These are phyloP conservation scores for Eupeodes corollae DNA, from an alignment of 1,140 invertebrate species.

Conservation along the genomic window DNA sequence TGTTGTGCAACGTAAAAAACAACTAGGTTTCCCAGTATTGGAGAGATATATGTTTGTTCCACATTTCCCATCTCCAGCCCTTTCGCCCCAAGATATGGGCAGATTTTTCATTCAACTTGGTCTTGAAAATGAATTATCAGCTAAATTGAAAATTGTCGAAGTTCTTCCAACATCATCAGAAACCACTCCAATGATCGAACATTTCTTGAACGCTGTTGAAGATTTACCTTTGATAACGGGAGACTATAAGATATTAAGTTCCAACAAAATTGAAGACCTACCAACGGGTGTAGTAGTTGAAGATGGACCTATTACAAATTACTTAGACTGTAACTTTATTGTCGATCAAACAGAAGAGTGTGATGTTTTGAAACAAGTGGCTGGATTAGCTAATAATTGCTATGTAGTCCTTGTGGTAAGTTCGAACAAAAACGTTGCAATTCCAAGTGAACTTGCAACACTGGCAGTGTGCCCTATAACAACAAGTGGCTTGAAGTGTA, in stretches of 20 bases:
- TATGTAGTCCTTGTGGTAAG: constrained; percentile 34
- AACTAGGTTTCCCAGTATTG: constrained; percentile 52
- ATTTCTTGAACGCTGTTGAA: constrained; percentile 45
- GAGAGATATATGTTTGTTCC: constrained; percentile 69
- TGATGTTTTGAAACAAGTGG: constrained; percentile 12
- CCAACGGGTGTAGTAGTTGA: constrained; percentile 47
- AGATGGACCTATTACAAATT: constrained; percentile 45
- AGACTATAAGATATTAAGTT: constrained; percentile 38
- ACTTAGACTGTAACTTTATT: constrained; percentile 46
- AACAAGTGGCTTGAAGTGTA: constrained; percentile 15
- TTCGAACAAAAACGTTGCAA: constrained; percentile 40
- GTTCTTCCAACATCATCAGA: constrained; percentile 36
- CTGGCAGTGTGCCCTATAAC: constrained; percentile 22
- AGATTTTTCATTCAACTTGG: constrained; percentile 50
- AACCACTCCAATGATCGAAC: constrained; percentile 41
- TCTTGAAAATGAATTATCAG: constrained; percentile 59
- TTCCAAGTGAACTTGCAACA: constrained; percentile 16
- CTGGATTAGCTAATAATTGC: constrained; percentile 13
- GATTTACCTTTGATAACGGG: constrained; percentile 47
- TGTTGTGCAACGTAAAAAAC: constrained; percentile 57
- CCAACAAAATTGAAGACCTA: constrained; percentile 34
- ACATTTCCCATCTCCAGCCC: constrained; percentile 40
- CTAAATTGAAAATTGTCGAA: constrained; percentile 58
- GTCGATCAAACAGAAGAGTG: constrained; percentile 36
- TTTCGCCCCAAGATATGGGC: constrained; percentile 25